Percentiles rank a stretch among this genome's conserved stretches.
phyloP scores from a whole-genome alignment of 1,140 invertebrate species.

The Aphelinus atriplicis region DNA sequence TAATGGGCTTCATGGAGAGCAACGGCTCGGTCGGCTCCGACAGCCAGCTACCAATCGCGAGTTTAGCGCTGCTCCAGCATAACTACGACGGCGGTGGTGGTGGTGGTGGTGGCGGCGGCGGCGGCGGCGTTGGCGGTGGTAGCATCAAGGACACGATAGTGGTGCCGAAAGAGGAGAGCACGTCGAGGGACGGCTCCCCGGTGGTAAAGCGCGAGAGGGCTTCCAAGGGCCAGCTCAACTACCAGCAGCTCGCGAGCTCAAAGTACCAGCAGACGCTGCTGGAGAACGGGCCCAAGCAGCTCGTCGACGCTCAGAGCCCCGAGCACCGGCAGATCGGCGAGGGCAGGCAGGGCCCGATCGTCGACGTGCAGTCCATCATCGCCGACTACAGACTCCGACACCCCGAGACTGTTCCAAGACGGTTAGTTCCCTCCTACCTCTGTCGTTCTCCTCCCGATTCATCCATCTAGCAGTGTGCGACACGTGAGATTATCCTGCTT shows the following conservation, averaged over 20 bases:
- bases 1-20: constrained; percentile 64
- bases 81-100: neutral
- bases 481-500: too few species aligned
- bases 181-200: constrained; percentile 39
- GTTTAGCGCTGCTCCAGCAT: constrained; percentile 50
- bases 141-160: constrained; percentile 33
- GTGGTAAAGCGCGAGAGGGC: constrained; percentile 47
- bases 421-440: constrained; percentile 49
- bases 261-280: constrained; percentile 35
- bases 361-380: constrained; percentile 85
- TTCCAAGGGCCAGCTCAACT: constrained; percentile 33
- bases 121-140: neutral
- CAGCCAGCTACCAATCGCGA: constrained; percentile 49
- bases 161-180: constrained; percentile 37
- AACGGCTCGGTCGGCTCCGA: constrained; percentile 44
- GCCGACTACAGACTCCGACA: constrained; percentile 81
- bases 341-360: constrained; percentile 78
- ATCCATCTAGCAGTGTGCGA: too few species aligned
- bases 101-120: neutral
- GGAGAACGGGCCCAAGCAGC: neutral
- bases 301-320: constrained; percentile 45
- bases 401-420: constrained; percentile 74
- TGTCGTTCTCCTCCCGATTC: too few species aligned
- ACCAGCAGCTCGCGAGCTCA: constrained; percentile 36
- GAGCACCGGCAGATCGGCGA: constrained; percentile 66